Base-by-base conservation (phyloP, 2,797 vertebrate genomes). In the Cichlasoma orientale region DNA sequence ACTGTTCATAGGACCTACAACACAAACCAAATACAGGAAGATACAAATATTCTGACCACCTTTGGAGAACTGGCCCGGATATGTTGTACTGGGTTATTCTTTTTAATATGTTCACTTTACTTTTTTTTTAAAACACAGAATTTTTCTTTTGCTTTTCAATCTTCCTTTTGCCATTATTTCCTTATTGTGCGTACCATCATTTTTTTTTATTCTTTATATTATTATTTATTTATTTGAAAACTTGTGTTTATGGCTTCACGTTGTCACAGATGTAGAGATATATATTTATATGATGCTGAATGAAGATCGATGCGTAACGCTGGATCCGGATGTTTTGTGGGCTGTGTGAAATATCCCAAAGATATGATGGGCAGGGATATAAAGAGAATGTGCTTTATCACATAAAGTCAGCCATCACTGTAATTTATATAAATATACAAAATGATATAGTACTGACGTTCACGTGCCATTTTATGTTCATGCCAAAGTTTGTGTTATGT, bases 191-290 rank as follows among this genome's bases (percentile, higher is more conserved):
- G 92, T 83, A 94, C 93, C 94, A 94, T 95, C 94, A 93, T 93
- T 36, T 91, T 89, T 91, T 89, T 85, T 90, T 88, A 88, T 91
- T 86, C 55, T 88, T 94, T 90, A 91, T 93, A 92, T 92, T 94
- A 92, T 92, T 94, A 95, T 94, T 95, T 93, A 95, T 95, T 95
- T 94, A 95, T 94, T 94, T 88, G 73, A 84, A 88, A 87, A 75
- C 56, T 5, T 83, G 77, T 82, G 82, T 92, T 91, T 73, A 87
- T 86, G 75, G 75, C 80, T 84, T 84, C 78, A 79, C 83, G 55
- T 88, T 93, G 90, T 93, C 84, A 87, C 88, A 94, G 88, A 94
- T 92, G 88, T 89, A 91, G 79, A 94, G 78, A 91, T 95, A 91
- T 95, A 91, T 95, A 95, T 95, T 94, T 93, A 95, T 94, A 90